Conservation (phyloP, 2,113 vertebrate species). For the Pelecanus crispus region DNA sequence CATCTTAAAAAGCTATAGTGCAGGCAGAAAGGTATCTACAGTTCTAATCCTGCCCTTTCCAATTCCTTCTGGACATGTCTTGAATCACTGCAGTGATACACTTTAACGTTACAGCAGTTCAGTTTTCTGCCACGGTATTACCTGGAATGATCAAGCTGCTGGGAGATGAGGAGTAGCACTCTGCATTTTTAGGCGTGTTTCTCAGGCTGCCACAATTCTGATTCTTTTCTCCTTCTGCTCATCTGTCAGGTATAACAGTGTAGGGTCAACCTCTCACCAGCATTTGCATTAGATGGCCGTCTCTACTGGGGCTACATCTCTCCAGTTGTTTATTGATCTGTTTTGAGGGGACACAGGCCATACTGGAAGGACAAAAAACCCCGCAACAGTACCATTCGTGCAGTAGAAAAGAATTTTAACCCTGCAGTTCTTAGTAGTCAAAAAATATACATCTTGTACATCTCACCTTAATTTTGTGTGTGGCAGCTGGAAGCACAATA, state of each 20-base stretch:
- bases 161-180: background rate
- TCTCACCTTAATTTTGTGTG: conserved; percentile 2
- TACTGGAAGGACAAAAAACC: background rate
- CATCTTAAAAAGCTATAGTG: background rate
- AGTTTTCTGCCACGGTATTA: background rate
- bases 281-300: background rate
- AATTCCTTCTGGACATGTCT: background rate
- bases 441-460: background rate
- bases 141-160: background rate
- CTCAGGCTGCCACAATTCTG: background rate
- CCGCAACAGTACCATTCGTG: background rate
- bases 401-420: background rate
- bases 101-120: background rate
- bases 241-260: background rate
- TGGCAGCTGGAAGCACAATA: background rate
- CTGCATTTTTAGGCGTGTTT: background rate
- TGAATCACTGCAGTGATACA: background rate
- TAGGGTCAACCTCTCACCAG: background rate
- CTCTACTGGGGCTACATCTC: background rate
- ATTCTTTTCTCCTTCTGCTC: background rate
- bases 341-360: background rate
- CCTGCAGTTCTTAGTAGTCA: background rate
- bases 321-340: background rate
- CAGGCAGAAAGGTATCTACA: background rate
- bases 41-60: background rate